phyloP scores from a whole-genome alignment of 2,888 invertebrate genomes.

The Sisyra terminalis region DNA sequence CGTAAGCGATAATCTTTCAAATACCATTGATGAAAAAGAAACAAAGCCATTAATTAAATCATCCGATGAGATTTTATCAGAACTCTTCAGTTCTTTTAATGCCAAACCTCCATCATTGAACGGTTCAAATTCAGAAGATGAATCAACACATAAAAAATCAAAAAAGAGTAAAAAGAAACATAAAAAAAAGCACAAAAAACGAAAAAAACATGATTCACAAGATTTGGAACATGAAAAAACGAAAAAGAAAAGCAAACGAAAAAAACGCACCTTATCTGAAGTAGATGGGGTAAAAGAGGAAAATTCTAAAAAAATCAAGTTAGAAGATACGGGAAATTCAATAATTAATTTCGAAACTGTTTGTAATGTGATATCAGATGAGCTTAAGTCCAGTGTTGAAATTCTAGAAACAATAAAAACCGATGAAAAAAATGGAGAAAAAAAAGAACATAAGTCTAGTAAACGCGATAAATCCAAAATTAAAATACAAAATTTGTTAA shows the following conservation, averaged over 20 bases:
- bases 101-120: constrained; percentile 42
- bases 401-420: constrained; percentile 10
- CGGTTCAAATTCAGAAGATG: constrained; percentile 16
- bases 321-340: neutral
- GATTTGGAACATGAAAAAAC: constrained; percentile 22
- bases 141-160: constrained; percentile 31
- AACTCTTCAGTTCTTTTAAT: constrained; percentile 63
- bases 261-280: constrained; percentile 19
- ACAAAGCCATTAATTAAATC: constrained; percentile 34
- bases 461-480: constrained; percentile 15
- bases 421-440: constrained; percentile 13
- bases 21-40: constrained; percentile 3
- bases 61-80: constrained; percentile 66
- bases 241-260: constrained; percentile 25
- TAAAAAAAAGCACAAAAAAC: constrained; percentile 37
- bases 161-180: constrained; percentile 44
- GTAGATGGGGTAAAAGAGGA: constrained; percentile 7
- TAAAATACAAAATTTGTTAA: constrained; percentile 56
- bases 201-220: too few species aligned
- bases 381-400: neutral
- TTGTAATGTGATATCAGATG: neutral
- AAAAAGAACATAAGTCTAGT: constrained; percentile 10
- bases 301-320: constrained; percentile 4
- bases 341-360: neutral
- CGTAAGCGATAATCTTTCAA: too few species aligned